Conservation (phyloP, 1,140 invertebrate genomes). For the Anadara kagoshimensis region DNA sequence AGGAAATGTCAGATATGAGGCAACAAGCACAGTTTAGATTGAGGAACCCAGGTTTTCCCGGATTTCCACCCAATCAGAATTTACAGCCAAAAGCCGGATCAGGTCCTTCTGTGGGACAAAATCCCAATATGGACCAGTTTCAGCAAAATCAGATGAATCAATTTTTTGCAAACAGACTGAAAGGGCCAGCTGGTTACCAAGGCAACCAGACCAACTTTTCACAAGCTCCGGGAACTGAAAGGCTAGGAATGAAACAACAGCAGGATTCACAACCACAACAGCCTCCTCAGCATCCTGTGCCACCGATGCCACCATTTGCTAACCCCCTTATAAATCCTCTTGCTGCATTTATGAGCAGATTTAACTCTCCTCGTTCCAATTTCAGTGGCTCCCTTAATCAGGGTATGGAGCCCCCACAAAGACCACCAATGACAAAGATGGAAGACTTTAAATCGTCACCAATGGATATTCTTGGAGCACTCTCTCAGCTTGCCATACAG, state of each 20-base stretch:
- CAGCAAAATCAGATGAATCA: not conserved
- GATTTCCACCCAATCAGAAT: no score
- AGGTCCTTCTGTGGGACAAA: no score
- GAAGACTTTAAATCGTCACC: conserved; percentile 36
- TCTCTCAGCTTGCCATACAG: conserved; percentile 57
- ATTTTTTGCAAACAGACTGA: not conserved
- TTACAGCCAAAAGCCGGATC: no score
- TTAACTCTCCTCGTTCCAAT: not conserved
- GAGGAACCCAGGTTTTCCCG: no score
- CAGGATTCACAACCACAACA: conserved; percentile 10
- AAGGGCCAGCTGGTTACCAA: no score
- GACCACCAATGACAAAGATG: conserved; percentile 11
- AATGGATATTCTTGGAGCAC: conserved; percentile 41
- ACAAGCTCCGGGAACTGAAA: conserved; percentile 10
- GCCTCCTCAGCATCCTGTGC: not conserved
- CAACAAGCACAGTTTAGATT: no score
- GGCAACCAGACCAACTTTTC: not conserved
- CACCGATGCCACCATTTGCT: conserved; percentile 11
- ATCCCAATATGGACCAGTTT: no score
- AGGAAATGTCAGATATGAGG: no score
- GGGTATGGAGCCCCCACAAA: conserved; percentile 10
- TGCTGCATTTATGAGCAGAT: conserved; percentile 1
- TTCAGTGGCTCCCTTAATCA: not conserved
- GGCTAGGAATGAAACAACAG: not conserved
- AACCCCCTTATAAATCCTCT: conserved; percentile 3